A percentile compares a stretch with the other conserved stretches of the same genome.
These are phyloP conservation scores for Diogma glabrata DNA, from an alignment of 2,888 invertebrate species.

Conservation along the genomic window DNA sequence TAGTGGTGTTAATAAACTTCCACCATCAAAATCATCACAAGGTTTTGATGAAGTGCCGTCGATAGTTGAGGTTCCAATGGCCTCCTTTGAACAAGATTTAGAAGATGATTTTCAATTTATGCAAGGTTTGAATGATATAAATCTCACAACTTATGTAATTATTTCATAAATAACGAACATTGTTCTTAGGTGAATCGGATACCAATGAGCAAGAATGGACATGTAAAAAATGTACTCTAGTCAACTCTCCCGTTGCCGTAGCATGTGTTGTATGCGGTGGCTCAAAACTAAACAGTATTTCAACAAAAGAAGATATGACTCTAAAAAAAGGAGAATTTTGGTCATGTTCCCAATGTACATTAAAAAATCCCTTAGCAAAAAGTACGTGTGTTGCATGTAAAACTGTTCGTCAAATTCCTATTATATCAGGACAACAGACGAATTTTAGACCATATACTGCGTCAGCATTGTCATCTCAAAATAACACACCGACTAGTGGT, in stretches of 20 bases:
- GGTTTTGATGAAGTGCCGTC: conserved; percentile 27
- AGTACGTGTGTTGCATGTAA: conserved; percentile 66
- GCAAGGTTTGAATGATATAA: conserved; percentile 36
- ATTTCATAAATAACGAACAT: conserved; percentile 14
- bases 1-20: neutral
- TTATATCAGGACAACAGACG: conserved; percentile 28
- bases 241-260: conserved; percentile 57
- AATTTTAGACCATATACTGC: conserved; percentile 26
- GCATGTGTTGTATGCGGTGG: conserved; percentile 82
- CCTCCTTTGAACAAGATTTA: conserved; percentile 53
- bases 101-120: conserved; percentile 57
- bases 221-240: conserved; percentile 76
- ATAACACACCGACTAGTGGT: neutral
- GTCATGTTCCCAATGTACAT: conserved; percentile 70
- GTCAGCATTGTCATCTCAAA: conserved; percentile 4
- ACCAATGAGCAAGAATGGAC: conserved; percentile 56
- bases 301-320: conserved; percentile 52
- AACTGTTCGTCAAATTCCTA: conserved; percentile 40
- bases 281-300: conserved; percentile 60
- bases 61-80: conserved; percentile 45
- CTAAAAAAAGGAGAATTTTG: conserved; percentile 61
- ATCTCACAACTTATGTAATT: no score
- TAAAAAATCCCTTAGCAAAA: conserved; percentile 63
- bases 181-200: conserved; percentile 26
- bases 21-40: conserved; percentile 16